Base-by-base conservation (phyloP, 2,888 invertebrate species). In the Tenthredo livida region DNA sequence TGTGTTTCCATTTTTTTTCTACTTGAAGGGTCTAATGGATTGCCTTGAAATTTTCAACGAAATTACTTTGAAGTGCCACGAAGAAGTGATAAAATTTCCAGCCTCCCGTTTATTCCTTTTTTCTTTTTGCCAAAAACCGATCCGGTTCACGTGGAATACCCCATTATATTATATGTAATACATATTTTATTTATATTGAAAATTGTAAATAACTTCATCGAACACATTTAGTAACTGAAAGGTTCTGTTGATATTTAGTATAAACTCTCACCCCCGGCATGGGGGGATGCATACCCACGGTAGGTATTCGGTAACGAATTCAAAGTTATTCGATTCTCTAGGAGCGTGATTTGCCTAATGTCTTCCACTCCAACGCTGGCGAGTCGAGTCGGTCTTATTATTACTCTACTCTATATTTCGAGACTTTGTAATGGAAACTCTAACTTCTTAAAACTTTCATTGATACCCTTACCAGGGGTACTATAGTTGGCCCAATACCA, bases 391-490 rank as follows among this genome's bases (percentile, higher is more conserved):
- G 90, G 91, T 91, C 91, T 92, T 92, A 92, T 93, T 93, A 93
- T 83, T 70, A 83, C 25, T 83, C 54, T 67, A 67, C 67, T 67
- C 40, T 83, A 50, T 92, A 91, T 92, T 92, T 92, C 91, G 92
- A 91, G 93, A 93, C 91, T 92, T 93, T 93, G 92, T 92, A 93
- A 93, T 93, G 90, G 92, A 88, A 91, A 90, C 89, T 89, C 90
- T 91, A 92, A 92, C 91, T 93, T 90, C 90, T 92, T 91, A 91
- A 92, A 93, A 92, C 91, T 93, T 67, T 70, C 67, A 83, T 83
- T 50, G 70, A 83, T 82, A 29, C 25, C 61, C 4, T 25, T 61
- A 3, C 21, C 25, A 29, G 21, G 25, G 17, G 10, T 61, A 33
- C 1, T 33, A 4, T 33, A 61, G 61, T 25, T 61, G 7, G 25